These are phyloP conservation scores for Daubentonia madagascariensis DNA, from an alignment of 2,113 vertebrate genomes.

Conservation along the genomic window DNA sequence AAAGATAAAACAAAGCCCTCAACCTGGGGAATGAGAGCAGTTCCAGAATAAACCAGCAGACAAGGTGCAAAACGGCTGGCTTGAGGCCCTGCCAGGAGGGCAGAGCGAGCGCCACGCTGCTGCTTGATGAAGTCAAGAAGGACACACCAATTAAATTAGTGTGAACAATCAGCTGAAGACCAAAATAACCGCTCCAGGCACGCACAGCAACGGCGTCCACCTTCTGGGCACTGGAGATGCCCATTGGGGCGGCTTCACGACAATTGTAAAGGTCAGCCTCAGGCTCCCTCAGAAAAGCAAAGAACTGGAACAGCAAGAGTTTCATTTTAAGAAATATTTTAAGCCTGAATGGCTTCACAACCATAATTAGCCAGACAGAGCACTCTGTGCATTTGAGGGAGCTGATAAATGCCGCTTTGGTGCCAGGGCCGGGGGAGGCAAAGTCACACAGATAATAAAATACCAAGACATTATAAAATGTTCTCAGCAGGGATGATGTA, in stretches of 20 bases:
- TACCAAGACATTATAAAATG: neutral
- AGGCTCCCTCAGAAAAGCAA: neutral
- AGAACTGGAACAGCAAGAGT: accelerated
- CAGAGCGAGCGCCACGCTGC: accelerated
- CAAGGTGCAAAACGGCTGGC: too few relatives aligned
- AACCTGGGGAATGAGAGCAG: neutral
- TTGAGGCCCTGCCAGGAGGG: accelerated
- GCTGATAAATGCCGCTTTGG: neutral
- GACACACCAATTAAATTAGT: neutral
- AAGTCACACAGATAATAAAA: neutral
- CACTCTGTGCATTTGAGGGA: neutral
- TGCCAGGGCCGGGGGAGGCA: neutral
- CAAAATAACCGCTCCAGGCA: neutral
- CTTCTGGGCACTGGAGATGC: neutral
- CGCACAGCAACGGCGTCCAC: accelerated
- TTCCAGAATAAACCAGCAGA: neutral
- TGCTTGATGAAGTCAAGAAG: neutral
- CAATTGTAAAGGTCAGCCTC: accelerated
- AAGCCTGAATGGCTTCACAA: neutral
- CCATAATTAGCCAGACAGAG: neutral
- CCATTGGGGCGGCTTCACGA: accelerated
- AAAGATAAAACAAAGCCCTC: neutral
- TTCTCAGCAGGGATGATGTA: neutral
- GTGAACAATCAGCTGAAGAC: neutral
- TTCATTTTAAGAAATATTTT: neutral